Percentiles rank a stretch among this genome's conserved stretches.
phyloP scores from a whole-genome alignment of 2,797 vertebrate species.

The Gila robusta region DNA sequence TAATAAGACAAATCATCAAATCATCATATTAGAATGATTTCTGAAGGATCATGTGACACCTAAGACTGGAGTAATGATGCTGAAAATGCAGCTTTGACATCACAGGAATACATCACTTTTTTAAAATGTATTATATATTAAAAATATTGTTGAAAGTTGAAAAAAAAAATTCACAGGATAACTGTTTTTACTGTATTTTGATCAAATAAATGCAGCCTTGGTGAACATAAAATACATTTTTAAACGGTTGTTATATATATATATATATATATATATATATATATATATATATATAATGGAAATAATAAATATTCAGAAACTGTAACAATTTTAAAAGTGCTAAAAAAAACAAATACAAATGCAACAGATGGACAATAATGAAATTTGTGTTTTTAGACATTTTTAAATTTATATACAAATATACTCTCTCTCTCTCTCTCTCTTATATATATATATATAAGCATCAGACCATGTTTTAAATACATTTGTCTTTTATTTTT shows the following conservation, averaged over 20 bases:
- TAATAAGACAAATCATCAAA: background rate
- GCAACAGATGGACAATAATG: background rate
- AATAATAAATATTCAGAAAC: background rate
- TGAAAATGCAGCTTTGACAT: too few species aligned
- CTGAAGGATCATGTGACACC: too few species aligned
- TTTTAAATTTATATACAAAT: too few species aligned
- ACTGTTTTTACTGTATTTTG: background rate
- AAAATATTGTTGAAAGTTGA: too few species aligned
- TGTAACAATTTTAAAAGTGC: background rate
- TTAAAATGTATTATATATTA: too few species aligned
- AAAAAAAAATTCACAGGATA: too few species aligned
- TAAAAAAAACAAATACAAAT: background rate
- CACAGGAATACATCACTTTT: too few species aligned
- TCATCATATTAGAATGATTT: background rate
- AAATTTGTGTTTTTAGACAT: background rate
- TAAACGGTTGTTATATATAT: background rate
- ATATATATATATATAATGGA: background rate
- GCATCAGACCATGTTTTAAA: background rate
- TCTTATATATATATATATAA: background rate
- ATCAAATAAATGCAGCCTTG: background rate
- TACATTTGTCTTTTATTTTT: background rate
- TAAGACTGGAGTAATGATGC: too few species aligned
- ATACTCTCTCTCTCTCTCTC: too few species aligned
- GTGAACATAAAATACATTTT: background rate
- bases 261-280: too few species aligned